A percentile compares a stretch with the other conserved stretches of the same genome.
Evolutionary conservation across 2,888 invertebrate genomes (phyloP).

Genomic region (Leptothorax acervorum): DNA sequence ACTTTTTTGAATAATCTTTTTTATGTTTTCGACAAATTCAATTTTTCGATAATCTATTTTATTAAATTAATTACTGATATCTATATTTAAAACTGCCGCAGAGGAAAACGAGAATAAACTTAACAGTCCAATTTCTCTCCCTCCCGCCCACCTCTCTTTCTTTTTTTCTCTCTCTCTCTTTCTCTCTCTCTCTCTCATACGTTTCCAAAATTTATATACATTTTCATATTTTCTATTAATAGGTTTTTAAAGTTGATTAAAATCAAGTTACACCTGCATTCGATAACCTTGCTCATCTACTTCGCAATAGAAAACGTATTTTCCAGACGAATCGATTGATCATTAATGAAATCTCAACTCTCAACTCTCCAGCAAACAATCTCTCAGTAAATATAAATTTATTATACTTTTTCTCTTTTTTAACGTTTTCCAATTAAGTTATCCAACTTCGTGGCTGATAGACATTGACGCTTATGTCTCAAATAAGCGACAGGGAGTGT

Average conservation of each 20-base stretch:
- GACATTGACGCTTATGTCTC: conserved; percentile 15
- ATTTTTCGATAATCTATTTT: background rate
- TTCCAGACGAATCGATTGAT: background rate
- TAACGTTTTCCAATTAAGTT: conserved; percentile 2
- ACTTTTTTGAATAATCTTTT: background rate
- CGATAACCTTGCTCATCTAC: background rate
- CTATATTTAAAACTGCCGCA: background rate
- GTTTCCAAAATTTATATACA: too few species aligned
- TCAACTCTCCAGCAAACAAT: background rate
- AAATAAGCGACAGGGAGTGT: conserved; percentile 6
- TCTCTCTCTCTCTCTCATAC: too few species aligned
- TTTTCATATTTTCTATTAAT: background rate
- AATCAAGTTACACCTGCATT: background rate
- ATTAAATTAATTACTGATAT: background rate
- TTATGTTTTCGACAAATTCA: background rate
- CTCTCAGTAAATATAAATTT: background rate
- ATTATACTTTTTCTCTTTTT: background rate
- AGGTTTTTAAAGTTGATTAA: background rate
- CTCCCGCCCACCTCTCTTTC: too few species aligned
- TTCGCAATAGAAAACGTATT: background rate
- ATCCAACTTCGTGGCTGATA: background rate
- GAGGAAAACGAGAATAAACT: background rate
- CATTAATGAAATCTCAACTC: background rate
- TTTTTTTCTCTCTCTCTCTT: too few species aligned
- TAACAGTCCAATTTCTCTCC: background rate